phyloP scores from a whole-genome alignment of 2,888 invertebrate genomes.

The Phalera bucephala region DNA sequence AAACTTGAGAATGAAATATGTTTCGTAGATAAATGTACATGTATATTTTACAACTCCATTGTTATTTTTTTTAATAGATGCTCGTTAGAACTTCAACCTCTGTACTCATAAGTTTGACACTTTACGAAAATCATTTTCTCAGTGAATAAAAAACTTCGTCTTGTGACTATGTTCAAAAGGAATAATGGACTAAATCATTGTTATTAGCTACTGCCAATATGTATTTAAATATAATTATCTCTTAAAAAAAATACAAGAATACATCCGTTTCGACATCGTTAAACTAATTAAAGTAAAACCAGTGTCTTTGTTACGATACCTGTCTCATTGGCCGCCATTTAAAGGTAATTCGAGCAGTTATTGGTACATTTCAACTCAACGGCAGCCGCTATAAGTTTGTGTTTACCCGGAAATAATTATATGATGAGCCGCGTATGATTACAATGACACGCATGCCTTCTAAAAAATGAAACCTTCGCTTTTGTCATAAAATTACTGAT shows the following conservation, averaged over 20 bases:
- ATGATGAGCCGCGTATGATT: constrained; percentile 12
- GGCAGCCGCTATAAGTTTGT: constrained; percentile 17
- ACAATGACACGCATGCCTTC: constrained; percentile 21
- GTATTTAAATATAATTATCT: too few relatives aligned
- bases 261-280: neutral
- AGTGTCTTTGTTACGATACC: constrained; percentile 7
- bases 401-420: constrained; percentile 46
- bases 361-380: constrained; percentile 26
- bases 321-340: constrained; percentile 19
- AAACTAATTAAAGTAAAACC: constrained; percentile 4
- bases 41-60: too few relatives aligned
- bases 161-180: too few relatives aligned
- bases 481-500: constrained; percentile 5
- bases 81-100: too few relatives aligned
- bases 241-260: too few relatives aligned
- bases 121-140: too few relatives aligned
- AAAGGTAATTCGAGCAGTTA: constrained; percentile 31
- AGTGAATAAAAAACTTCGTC: too few relatives aligned
- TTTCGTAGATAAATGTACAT: neutral
- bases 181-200: too few relatives aligned
- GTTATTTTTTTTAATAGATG: too few relatives aligned
- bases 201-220: too few relatives aligned
- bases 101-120: too few relatives aligned
- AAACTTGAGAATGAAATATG: constrained; percentile 3
- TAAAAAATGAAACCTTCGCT: constrained; percentile 9